Conservation (phyloP, 2,113 vertebrate species). For the Pogona vitticeps region DNA sequence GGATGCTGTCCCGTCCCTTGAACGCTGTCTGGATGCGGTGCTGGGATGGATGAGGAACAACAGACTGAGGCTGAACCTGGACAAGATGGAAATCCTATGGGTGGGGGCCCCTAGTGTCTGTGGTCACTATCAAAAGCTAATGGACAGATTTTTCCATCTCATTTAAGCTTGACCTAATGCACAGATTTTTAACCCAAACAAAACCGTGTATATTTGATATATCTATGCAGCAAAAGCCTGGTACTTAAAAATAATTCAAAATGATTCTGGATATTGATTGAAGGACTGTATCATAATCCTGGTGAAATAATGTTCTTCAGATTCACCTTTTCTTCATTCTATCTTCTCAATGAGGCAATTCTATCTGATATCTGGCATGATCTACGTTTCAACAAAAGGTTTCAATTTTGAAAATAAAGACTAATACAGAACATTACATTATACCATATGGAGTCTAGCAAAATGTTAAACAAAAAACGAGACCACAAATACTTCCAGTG, state of each 20-base stretch:
- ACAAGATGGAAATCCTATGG: too few species aligned
- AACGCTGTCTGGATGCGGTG: too few species aligned
- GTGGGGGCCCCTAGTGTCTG: too few species aligned
- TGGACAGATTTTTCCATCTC: not conserved
- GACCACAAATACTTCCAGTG: conserved; percentile 1
- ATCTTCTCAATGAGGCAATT: conserved; percentile 31
- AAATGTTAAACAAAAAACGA: conserved; percentile 33
- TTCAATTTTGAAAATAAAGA: conserved; percentile 66
- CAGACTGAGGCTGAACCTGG: too few species aligned
- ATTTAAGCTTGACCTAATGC: not conserved
- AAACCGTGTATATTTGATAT: not conserved
- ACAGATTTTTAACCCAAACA: not conserved
- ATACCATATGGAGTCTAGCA: conserved; percentile 51
- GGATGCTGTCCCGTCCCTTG: too few species aligned
- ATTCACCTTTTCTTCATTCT: too few species aligned
- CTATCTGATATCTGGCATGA: conserved; percentile 21
- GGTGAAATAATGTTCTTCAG: conserved; percentile 16
- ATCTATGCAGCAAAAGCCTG: not conserved
- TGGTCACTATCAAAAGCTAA: too few species aligned
- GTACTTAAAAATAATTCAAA: rapidly evolving
- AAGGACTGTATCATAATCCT: not conserved
- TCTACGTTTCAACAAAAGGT: conserved; percentile 61
- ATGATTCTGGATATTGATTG: not conserved
- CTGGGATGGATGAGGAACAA: too few species aligned
- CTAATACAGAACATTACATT: conserved; percentile 30